Base-by-base conservation (phyloP, 2,888 invertebrate genomes). In the Cataglyphis cursor region DNA sequence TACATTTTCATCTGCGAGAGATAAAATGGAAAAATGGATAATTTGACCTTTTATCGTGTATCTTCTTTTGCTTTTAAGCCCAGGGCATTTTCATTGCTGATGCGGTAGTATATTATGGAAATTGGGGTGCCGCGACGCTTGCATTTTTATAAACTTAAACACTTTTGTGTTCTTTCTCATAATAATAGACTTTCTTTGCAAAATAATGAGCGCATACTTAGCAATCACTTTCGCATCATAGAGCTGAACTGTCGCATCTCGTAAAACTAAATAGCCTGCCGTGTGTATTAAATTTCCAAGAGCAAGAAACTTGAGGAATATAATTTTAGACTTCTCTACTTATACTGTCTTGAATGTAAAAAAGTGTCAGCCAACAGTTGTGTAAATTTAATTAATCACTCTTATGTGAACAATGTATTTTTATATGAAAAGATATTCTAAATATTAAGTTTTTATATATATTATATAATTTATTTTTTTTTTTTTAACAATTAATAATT, bases 151-250 rank as follows among this genome's bases (percentile, higher is more conserved):
- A 76, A 66, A 73, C 78, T 59, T 59, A 57, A 85, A 68, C 76
- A 62, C 76, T 78, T 83, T 66, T 80, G 66, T 80, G 66, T 83
- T 83, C 73, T 62, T 57, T 64, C 86, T 76, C 81, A 81, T 82
- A 84, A 87, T 87, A 87, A 87, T 87, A 84, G 84, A 75, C 59
- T 72, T 82, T 70, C 82, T 70, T 83, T 75, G 83, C 83, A 61
- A 86, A 83, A 86, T 86, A 86, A 86, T 81, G 81, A 86, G 76
- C 61, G 62, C 75, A 66, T 73, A 82, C 61, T 81, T 84, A 68
- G 72, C 48, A 82, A 64, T 83, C 74, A 74, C 66, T 75, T 73
- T 82, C 78, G 81, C 76, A 65, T 78, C 81, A 72, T 61, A 48
- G 48, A 64, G 31, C 86, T 74, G n/a, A 61, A 73, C 70, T 72